Evolutionary conservation across 2,113 vertebrate species (phyloP).

Genomic region (Lophochroa leadbeateri): DNA sequence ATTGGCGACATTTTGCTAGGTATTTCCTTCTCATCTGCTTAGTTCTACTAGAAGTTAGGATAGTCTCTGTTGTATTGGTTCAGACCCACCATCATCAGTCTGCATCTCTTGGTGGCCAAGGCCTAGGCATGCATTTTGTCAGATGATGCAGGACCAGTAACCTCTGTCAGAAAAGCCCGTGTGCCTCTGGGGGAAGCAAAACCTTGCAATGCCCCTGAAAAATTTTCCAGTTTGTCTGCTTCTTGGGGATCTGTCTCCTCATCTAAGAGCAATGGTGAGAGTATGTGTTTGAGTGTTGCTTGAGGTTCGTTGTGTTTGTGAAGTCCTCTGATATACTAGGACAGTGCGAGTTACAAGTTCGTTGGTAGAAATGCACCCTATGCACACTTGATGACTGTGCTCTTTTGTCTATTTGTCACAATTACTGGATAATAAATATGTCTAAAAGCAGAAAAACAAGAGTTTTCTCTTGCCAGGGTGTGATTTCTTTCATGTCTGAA

Average conservation of each 20-base stretch:
- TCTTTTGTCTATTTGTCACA: not conserved
- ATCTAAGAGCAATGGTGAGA: not conserved
- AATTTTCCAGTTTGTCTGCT: not conserved
- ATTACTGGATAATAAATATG: not conserved
- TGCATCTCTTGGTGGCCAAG: not conserved
- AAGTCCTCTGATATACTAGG: not conserved
- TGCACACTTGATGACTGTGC: not conserved
- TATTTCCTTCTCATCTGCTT: not conserved
- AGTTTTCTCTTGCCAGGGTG: not conserved
- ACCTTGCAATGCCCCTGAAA: not conserved
- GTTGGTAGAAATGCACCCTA: accelerated
- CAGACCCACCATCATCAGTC: not conserved
- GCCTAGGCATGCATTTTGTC: not conserved
- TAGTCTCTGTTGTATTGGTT: not conserved
- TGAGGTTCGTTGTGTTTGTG: not conserved
- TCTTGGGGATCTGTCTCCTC: not conserved
- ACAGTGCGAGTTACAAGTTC: not conserved
- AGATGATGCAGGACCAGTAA: not conserved
- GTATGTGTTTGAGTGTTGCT: not conserved
- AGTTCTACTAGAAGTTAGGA: not conserved
- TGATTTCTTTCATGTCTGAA: not conserved
- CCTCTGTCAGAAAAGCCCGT: not conserved
- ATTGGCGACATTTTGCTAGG: not conserved
- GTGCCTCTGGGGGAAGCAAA: not conserved
- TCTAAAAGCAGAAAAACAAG: not conserved